These are phyloP conservation scores for Entomobrya multifasciata DNA, from an alignment of 2,888 invertebrate species.

Conservation along the genomic window DNA sequence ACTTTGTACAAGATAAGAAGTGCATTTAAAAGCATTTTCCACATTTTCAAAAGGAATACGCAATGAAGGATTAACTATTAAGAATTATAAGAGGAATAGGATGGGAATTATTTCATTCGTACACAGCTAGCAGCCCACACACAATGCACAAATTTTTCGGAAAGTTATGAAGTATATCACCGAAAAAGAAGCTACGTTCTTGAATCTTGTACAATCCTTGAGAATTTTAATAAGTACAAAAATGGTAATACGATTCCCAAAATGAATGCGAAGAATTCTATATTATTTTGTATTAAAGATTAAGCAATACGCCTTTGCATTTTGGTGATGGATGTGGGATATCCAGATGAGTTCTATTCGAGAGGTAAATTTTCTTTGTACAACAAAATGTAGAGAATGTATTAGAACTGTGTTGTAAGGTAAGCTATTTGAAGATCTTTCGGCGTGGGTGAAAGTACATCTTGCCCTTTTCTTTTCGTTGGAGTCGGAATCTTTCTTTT, in stretches of 20 bases:
- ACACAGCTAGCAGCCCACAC: too few species aligned
- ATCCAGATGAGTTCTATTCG: too few species aligned
- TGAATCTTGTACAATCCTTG: background rate
- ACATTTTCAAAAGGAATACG: constrained; percentile 1
- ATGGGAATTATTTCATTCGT: background rate
- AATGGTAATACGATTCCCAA: background rate
- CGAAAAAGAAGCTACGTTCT: too few species aligned
- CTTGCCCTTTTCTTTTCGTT: background rate
- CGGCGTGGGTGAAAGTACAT: background rate
- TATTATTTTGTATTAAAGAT: background rate
- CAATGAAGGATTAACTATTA: constrained; percentile 9
- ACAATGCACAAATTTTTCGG: too few species aligned
- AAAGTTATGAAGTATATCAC: too few species aligned
- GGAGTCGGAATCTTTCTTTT: too few species aligned
- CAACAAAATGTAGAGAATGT: too few species aligned
- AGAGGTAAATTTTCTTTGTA: too few species aligned
- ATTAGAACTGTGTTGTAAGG: too few species aligned
- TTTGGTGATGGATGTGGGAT: background rate
- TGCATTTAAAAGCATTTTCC: too few species aligned
- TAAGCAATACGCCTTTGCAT: background rate
- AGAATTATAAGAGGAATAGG: constrained; percentile 6
- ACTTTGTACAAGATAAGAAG: too few species aligned
- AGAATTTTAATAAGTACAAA: background rate
- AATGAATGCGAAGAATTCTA: background rate
- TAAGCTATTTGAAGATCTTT: too few species aligned